Base-by-base conservation (phyloP, 1,140 invertebrate species). In the Babylonia areolata region DNA sequence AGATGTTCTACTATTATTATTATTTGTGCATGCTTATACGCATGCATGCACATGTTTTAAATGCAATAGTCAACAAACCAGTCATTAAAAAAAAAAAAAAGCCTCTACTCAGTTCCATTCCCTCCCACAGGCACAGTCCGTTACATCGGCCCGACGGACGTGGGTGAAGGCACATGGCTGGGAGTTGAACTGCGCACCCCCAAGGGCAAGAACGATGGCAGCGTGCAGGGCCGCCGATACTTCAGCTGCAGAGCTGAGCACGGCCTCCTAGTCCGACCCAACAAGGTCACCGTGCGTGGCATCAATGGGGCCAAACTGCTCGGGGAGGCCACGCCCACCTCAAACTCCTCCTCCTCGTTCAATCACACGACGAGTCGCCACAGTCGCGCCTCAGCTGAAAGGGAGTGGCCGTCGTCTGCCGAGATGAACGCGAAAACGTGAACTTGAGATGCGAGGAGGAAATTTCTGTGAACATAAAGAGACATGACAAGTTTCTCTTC, bases 261-360 rank as follows among this genome's bases (percentile, higher is more conserved):
- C 91, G 95, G 95, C 42, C 88, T 95, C 35, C 87, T 95, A 58
- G 95, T 96, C 1, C 86, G 94, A 87, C 95, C 95, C 64, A 94
- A 92, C 86, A 94, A 94, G 89, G 95, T 96, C 17, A 94, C 95
- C n/a, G 94, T 95, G 9, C 91, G 95, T 12, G 95, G 95, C 20
- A 95, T 95, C 84, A 96, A 95, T 91, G 95, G 95, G 28, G 94
- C 95, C 23, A 94, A 95, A 88, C 92, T 95, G 35, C 89, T 95
- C n/a, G 88, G 87, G 28, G 93, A 93, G 77, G 6, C 33, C 33
- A 75, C 71, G 33, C 31, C 71, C n/a, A 51, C 9, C 46, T 51
- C 46, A 20, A 2, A 11, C 40, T 17, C 37, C 2, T 64, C 58
- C 0, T 64, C 58, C 58, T 20, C 12, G 0, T 6, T 20, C 58